Base-by-base conservation (phyloP, 1,140 invertebrate species). In the Argopecten irradians region DNA sequence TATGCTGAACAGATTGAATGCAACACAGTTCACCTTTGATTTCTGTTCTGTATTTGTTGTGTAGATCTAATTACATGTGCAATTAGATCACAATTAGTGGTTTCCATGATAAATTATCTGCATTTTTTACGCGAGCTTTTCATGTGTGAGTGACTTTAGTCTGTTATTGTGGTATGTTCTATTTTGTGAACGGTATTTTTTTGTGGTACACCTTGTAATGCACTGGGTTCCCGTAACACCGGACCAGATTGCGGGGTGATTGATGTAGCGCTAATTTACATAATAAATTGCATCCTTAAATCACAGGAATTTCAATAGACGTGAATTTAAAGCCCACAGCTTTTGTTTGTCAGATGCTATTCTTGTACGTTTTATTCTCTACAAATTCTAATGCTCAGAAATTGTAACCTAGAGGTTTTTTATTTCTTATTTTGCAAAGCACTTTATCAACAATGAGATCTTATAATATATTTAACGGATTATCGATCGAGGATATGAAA, bases 201-300 rank as follows among this genome's bases (percentile, higher is more conserved):
- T n/a, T 71, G n/a, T n/a, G 55, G 55, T 71, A 16, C 55, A 71
- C 55, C 55, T 71, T 71, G 55, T 71, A 28, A 7, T 71, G 55
- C 55, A 71, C 1, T 71, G 55, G 7, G 0, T 71, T 5, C 11
- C 55, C 22, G 55, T 71, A 22, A 71, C 55, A 71, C 55, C 55
- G n/a, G 55, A 71, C 55, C 55, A 71, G 55, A 71, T 71, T 71
- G 55, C 55, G 16, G 8, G n/a, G 22, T 71, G 55, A 71, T 71
- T 71, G 55, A 71, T 71, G 55, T 71, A n/a, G 55, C n/a, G 22
- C 22, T 71, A 28, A 71, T 71, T 71, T 71, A 16, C 55, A 71
- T 71, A 71, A 71, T 71, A 71, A 71, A 71, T 71, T 71, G n/a
- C 55, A 71, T 71, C 55, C n/a, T 28, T 71, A 71, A 71, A 71